These are phyloP conservation scores for Eumeta japonica DNA, from an alignment of 1,140 invertebrate genomes.

Conservation along the genomic window DNA sequence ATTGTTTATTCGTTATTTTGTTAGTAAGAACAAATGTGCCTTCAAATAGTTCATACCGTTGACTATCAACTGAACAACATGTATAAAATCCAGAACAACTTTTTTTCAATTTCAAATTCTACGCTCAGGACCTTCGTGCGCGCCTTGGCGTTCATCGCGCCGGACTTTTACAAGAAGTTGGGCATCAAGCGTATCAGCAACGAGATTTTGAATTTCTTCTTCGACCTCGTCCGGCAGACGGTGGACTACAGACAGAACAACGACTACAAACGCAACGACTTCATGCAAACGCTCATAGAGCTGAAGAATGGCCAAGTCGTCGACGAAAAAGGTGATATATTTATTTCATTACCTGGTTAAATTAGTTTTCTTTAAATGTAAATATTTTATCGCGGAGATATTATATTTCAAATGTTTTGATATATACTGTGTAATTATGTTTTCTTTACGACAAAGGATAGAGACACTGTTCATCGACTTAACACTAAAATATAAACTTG, in stretches of 20 bases:
- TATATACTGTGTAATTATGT: too few species aligned
- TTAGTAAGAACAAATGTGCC: not conserved
- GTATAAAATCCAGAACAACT: not conserved
- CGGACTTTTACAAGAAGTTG: conserved; percentile 30
- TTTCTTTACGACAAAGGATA: not conserved
- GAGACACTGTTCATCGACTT: not conserved
- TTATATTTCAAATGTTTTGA: too few species aligned
- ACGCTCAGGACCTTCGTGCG: conserved; percentile 31
- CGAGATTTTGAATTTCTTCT: conserved; percentile 52
- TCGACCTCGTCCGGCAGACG: conserved; percentile 56
- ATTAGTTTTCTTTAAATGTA: not conserved
- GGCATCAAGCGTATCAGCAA: conserved; percentile 30
- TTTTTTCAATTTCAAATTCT: conserved; percentile 7
- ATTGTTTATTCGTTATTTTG: too few species aligned
- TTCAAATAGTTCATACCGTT: not conserved
- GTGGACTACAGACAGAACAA: conserved; percentile 53
- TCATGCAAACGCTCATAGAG: conserved; percentile 62
- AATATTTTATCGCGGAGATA: too few species aligned
- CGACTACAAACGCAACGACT: conserved; percentile 57
- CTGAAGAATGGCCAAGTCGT: conserved; percentile 47
- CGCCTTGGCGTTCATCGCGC: conserved; percentile 34
- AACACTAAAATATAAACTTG: too few species aligned
- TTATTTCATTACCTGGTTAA: not conserved
- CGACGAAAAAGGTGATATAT: conserved; percentile 24
- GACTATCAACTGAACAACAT: not conserved